A percentile compares a stretch with the other conserved stretches of the same genome.
phyloP scores from a whole-genome alignment of 2,888 invertebrate species.

The Hyalella azteca region DNA sequence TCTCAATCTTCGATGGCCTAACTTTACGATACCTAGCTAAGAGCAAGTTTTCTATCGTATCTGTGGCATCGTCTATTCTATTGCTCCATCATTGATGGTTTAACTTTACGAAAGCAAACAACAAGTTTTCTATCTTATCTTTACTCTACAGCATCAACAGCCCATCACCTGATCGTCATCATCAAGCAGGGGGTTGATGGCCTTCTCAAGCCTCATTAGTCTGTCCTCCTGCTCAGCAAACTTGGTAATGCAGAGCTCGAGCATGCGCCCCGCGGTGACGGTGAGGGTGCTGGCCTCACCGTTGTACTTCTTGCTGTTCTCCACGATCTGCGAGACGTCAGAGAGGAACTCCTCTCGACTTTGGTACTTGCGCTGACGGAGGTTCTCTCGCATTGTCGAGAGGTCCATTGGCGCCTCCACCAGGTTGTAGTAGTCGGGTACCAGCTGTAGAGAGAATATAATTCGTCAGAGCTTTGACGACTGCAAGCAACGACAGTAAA shows the following conservation, averaged over 20 bases:
- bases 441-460: slow-evolving; percentile 68
- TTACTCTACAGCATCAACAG: background rate
- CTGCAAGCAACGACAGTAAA: too few relatives aligned
- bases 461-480: too few relatives aligned
- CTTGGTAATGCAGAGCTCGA: slow-evolving; percentile 84
- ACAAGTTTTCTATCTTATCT: too few relatives aligned
- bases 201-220: slow-evolving; percentile 93
- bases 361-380: slow-evolving; percentile 87
- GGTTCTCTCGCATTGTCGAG: slow-evolving; percentile 90
- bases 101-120: too few relatives aligned
- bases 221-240: slow-evolving; percentile 92
- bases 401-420: slow-evolving; percentile 95
- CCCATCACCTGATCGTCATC: slow-evolving; percentile 81
- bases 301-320: slow-evolving; percentile 92
- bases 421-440: slow-evolving; percentile 93
- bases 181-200: slow-evolving; percentile 96
- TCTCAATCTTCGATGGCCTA: too few relatives aligned
- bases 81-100: too few relatives aligned
- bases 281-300: slow-evolving; percentile 85
- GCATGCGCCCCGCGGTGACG: slow-evolving; percentile 84
- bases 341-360: slow-evolving; percentile 93
- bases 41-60: too few relatives aligned
- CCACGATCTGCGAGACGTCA: slow-evolving; percentile 94
- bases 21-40: too few relatives aligned
- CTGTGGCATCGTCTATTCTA: too few relatives aligned